Conservation (phyloP, 2,797 vertebrate genomes). For the Gouania willdenowi region DNA sequence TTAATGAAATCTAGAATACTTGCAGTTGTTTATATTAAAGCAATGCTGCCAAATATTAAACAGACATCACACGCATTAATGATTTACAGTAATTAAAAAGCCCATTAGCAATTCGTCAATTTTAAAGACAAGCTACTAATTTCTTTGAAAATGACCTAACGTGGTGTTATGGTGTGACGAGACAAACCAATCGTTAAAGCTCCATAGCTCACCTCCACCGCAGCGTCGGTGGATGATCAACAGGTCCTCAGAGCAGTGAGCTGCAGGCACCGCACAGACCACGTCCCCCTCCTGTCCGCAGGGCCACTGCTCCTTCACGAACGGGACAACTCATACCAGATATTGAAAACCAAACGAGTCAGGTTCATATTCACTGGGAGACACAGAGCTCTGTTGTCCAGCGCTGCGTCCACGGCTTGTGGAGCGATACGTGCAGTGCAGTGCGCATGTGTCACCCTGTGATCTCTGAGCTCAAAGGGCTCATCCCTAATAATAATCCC, state of each 20-base stretch:
- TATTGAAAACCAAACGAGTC: background rate
- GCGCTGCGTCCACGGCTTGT: conserved; percentile 22
- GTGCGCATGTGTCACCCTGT: conserved; percentile 68
- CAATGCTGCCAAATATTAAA: background rate
- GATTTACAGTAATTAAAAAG: conserved; percentile 8
- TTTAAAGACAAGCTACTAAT: conserved; percentile 13
- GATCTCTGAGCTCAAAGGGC: conserved; percentile 49
- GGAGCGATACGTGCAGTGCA: conserved; percentile 33
- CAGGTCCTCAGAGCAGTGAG: conserved; percentile 53
- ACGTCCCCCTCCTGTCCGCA: conserved; percentile 9
- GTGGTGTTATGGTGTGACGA: conserved; percentile 31
- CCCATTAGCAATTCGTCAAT: conserved; percentile 16
- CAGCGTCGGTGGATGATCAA: conserved; percentile 55
- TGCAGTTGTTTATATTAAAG: conserved; percentile 31
- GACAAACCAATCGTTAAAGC: conserved; percentile 24
- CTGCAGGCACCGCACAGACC: background rate
- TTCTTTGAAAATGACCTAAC: conserved; percentile 3
- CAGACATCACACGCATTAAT: conserved; percentile 13
- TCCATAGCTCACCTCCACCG: conserved; percentile 62
- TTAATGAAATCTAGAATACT: conserved; percentile 38
- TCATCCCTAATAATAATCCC: conserved; percentile 51
- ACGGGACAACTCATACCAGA: conserved; percentile 26
- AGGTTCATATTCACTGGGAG: conserved; percentile 16
- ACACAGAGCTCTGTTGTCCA: conserved; percentile 16
- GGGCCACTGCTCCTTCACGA: conserved; percentile 5